Evolutionary conservation across 2,113 vertebrate species (phyloP).

Genomic region (Megatriorchis doriae): DNA sequence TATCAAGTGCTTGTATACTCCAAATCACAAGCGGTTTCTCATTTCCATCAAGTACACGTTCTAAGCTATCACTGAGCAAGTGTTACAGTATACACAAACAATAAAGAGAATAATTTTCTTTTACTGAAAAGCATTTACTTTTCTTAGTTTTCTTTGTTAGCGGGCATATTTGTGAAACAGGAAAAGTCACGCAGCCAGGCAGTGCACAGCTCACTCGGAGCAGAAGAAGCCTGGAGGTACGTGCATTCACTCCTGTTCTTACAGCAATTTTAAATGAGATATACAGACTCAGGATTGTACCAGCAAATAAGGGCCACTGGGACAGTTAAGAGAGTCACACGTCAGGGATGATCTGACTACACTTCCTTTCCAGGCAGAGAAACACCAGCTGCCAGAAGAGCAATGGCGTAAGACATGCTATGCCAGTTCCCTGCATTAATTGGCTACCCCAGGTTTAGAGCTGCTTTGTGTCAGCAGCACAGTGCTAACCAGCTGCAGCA

Average conservation of each 20-base stretch:
- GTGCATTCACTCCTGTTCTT: neutral
- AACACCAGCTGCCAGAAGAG: neutral
- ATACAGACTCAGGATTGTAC: neutral
- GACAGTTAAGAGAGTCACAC: neutral
- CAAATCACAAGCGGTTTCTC: neutral
- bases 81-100: neutral
- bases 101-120: neutral
- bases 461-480: neutral
- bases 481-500: neutral
- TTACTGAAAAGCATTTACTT: neutral
- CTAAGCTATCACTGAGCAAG: neutral
- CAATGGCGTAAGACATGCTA: neutral
- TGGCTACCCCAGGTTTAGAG: neutral
- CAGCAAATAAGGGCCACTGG: neutral
- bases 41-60: neutral
- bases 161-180: neutral
- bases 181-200: neutral
- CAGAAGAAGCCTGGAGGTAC: neutral
- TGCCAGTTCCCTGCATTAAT: neutral
- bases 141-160: neutral
- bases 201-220: accelerated
- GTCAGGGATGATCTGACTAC: neutral
- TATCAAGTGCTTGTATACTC: neutral
- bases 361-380: neutral
- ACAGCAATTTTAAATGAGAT: neutral